Base-by-base conservation (phyloP, 2,797 vertebrate genomes). In the Adelosebastes latens region DNA sequence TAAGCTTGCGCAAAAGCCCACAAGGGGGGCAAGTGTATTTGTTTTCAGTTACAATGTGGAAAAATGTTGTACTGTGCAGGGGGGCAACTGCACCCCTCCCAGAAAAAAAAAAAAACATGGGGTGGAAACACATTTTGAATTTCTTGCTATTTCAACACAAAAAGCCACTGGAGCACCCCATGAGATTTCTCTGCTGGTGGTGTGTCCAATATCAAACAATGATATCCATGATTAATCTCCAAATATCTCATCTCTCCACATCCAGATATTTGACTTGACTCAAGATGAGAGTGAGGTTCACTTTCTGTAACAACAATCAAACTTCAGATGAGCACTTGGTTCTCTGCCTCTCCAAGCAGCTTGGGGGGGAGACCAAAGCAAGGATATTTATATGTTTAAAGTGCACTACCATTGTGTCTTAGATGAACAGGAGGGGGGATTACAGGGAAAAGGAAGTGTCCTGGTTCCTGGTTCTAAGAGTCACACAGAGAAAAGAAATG, bases 191-290 rank as follows among this genome's bases (percentile, higher is more conserved):
- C 67, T 82, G 65, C 75, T 71, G 58, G 46, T 60, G 39, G 74
- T 46, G 73, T 36, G 27, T 80, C 66, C 77, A 53, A 58, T 72
- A 85, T 84, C 75, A 83, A 75, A 90, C 84, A 69, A 20, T 49
- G 64, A 46, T 22, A 52, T 49, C 42, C 56, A 73, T 59, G 75
- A 36, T 46, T 58, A 27, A 64, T 74, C 74, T 79, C 70, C 27
- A 36, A 75, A 34, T 49, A 73, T 75, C 74, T 78, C 61, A 74
- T 88, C 56, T 88, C 55, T 82, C 69, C 56, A 76, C 84, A 75
- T 86, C 73, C 80, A 85, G 52, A 73, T 86, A 84, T 89, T 87
- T 88, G 77, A 77, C 77, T 90, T 88, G 81, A 82, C 72, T 79
- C 24, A 5, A 75, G 81, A 80, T 83, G 78, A 88, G 78, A 88